Percentiles rank a stretch among this genome's conserved stretches.
Evolutionary conservation across 2,888 invertebrate species (phyloP).

Genomic region (Meiosimyza decipiens): DNA sequence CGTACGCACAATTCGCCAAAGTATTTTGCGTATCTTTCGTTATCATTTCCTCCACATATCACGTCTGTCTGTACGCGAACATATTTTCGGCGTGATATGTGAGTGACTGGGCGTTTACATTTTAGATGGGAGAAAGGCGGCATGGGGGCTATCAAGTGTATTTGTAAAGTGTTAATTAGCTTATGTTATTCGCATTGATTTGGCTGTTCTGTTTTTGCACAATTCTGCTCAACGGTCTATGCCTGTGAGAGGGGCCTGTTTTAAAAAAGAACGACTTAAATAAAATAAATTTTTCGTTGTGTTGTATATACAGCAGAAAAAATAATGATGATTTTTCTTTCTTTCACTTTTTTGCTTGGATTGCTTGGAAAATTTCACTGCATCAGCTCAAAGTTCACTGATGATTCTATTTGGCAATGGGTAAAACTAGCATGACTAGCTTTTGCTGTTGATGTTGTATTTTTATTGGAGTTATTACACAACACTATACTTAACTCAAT

Average conservation of each 20-base stretch:
- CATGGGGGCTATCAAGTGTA: neutral
- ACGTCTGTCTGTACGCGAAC: neutral
- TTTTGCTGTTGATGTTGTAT: too few relatives aligned
- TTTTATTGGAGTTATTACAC: too few relatives aligned
- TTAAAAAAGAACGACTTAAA: neutral
- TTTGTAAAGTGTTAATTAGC: slow-evolving; percentile 34
- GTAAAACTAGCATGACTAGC: too few relatives aligned
- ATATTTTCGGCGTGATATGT: neutral
- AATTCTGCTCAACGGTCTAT: neutral
- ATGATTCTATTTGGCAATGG: too few relatives aligned
- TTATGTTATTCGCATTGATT: slow-evolving; percentile 25
- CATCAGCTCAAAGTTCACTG: too few relatives aligned
- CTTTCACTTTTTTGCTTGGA: too few relatives aligned
- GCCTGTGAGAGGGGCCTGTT: neutral
- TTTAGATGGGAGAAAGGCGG: neutral
- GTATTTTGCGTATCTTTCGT: slow-evolving; percentile 5
- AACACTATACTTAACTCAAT: too few relatives aligned
- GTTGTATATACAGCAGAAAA: too few relatives aligned
- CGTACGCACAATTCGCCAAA: slow-evolving; percentile 3
- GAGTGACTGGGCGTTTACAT: slow-evolving; percentile 23
- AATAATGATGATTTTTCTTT: too few relatives aligned
- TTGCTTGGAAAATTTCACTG: too few relatives aligned
- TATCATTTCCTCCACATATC: slow-evolving; percentile 24
- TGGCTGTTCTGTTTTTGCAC: neutral
- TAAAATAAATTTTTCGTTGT: neutral